A percentile compares a stretch with the other conserved stretches of the same genome.
These are phyloP conservation scores for Drosophila macrothrix DNA, from an alignment of 2,888 invertebrate species.

Conservation along the genomic window DNA sequence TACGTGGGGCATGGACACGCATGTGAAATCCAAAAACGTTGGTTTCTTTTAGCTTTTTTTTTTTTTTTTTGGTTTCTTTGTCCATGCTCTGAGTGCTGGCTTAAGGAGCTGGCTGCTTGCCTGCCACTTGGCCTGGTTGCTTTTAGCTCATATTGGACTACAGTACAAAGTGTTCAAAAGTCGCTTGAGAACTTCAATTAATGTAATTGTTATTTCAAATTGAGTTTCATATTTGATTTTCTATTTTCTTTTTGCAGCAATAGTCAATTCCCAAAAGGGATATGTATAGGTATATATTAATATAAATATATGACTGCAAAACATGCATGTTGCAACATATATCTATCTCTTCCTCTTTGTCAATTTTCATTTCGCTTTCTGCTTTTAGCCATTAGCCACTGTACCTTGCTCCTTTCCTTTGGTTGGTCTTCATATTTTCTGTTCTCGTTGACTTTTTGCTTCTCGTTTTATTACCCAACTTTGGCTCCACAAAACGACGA, in stretches of 20 bases:
- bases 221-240: background rate
- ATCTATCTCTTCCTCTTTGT: background rate
- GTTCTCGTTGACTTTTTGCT: conserved; percentile 29
- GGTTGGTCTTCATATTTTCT: conserved; percentile 24
- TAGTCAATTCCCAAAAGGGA: background rate
- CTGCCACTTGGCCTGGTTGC: conserved; percentile 2
- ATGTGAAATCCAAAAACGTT: conserved; percentile 34
- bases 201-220: background rate
- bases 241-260: background rate
- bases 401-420: conserved; percentile 21
- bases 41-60: conserved; percentile 26
- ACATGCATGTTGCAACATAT: background rate
- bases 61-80: conserved; percentile 19
- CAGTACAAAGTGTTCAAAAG: background rate
- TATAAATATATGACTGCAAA: background rate
- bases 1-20: conserved; percentile 31
- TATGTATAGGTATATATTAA: background rate
- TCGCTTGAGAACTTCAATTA: background rate
- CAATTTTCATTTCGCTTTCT: background rate
- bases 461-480: conserved; percentile 65
- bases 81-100: background rate
- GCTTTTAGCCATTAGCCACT: conserved; percentile 10
- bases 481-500: conserved; percentile 25
- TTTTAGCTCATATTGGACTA: background rate
- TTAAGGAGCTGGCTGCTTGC: conserved; percentile 3